Percentiles rank a stretch among this genome's conserved stretches.
Evolutionary conservation across 2,113 vertebrate species (phyloP).

Genomic region (Polyodon spathula): DNA sequence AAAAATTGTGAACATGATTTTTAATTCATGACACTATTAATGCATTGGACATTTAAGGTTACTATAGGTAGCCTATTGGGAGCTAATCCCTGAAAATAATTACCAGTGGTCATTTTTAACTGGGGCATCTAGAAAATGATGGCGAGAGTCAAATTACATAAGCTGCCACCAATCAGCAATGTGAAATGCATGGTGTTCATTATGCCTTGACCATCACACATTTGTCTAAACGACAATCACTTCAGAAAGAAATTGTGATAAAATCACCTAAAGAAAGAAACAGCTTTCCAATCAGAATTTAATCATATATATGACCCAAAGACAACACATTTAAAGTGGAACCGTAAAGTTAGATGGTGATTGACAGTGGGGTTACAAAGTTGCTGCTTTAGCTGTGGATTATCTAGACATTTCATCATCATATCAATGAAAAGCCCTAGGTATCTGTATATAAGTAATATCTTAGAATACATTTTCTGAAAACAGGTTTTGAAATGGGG

Average conservation of each 20-base stretch:
- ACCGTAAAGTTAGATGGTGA: slow-evolving; percentile 13
- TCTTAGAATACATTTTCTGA: neutral
- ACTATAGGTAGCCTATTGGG: no score
- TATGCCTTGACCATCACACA: neutral
- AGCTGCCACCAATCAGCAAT: neutral
- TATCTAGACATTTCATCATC: slow-evolving; percentile 4
- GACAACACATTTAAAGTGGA: slow-evolving; percentile 14
- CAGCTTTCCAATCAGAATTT: slow-evolving; percentile 4
- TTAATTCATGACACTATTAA: no score
- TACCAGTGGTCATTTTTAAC: no score
- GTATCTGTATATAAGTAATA: slow-evolving; percentile 8
- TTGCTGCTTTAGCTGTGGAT: slow-evolving; percentile 8
- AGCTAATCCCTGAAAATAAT: no score
- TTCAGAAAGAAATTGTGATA: slow-evolving; percentile 7
- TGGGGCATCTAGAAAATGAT: no score
- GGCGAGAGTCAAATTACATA: neutral
- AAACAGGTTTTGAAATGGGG: neutral
- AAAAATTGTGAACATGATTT: no score
- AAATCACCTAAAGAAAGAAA: slow-evolving; percentile 14
- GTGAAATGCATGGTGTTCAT: neutral
- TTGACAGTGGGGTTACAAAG: slow-evolving; percentile 20
- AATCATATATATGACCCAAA: slow-evolving; percentile 9
- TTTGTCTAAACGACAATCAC: slow-evolving; percentile 3
- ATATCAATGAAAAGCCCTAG: slow-evolving; percentile 7
- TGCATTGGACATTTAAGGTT: no score